Evolutionary conservation across 2,797 vertebrate genomes (phyloP).

Genomic region (Morelia viridis): DNA sequence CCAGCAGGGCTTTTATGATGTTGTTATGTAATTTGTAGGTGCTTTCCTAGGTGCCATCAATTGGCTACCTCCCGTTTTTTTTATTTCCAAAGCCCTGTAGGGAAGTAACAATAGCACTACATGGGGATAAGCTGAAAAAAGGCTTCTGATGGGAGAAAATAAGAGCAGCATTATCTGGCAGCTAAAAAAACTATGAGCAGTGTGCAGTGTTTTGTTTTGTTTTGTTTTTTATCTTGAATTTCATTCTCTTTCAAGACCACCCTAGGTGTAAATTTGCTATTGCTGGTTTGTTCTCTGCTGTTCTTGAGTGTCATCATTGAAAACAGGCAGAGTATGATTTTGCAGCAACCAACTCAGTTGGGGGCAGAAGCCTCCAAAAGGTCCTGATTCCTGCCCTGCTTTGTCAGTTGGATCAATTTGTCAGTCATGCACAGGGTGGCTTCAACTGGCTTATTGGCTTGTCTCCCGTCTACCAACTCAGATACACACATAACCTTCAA

Average conservation of each 20-base stretch:
- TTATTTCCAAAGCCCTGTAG: not conserved
- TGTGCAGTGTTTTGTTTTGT: not conserved
- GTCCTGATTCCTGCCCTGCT: not conserved
- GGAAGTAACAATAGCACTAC: not conserved
- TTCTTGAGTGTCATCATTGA: not conserved
- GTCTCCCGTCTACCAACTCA: not conserved
- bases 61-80: not conserved
- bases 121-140: not conserved
- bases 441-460: not conserved
- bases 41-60: not conserved
- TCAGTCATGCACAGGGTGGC: not conserved
- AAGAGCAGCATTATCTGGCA: not conserved
- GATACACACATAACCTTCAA: not conserved
- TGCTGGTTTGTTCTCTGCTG: not conserved
- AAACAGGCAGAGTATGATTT: not conserved
- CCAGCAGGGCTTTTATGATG: not conserved
- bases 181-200: not conserved
- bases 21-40: not conserved
- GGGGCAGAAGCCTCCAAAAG: not conserved
- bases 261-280: not conserved
- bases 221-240: not conserved
- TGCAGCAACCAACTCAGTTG: not conserved
- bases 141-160: not conserved
- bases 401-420: not conserved
- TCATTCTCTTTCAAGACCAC: not conserved